Evolutionary conservation across 2,888 invertebrate genomes (phyloP).

Genomic region (Nomada goodeniana): DNA sequence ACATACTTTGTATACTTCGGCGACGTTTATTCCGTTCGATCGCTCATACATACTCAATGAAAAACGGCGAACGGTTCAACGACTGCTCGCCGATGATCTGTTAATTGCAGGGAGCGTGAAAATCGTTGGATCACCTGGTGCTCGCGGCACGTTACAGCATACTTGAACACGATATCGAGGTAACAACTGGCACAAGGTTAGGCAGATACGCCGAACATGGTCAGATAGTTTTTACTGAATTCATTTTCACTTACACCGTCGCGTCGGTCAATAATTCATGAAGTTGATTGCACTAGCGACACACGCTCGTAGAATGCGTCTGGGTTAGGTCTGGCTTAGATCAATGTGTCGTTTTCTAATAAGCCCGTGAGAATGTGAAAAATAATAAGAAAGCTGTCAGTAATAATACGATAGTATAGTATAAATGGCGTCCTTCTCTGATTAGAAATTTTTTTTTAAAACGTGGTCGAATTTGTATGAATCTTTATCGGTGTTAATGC

Average conservation of each 20-base stretch:
- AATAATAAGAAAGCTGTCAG: background rate
- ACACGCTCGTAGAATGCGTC: background rate
- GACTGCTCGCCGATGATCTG: constrained; percentile 34
- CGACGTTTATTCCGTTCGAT: constrained; percentile 1
- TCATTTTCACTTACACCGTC: constrained; percentile 9
- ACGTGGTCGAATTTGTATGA: no score
- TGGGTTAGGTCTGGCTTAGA: constrained; percentile 9
- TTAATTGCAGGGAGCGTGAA: constrained; percentile 34
- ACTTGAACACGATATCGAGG: constrained; percentile 37
- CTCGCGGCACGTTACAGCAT: constrained; percentile 65
- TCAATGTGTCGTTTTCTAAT: background rate
- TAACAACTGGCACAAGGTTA: constrained; percentile 75
- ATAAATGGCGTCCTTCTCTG: no score
- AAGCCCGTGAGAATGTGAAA: no score
- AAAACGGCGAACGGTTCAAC: constrained; percentile 42
- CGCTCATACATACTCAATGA: constrained; percentile 68
- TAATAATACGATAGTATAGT: no score
- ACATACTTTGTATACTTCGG: constrained; percentile 31
- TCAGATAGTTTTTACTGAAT: constrained; percentile 34
- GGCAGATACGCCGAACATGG: constrained; percentile 47
- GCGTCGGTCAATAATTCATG: constrained; percentile 39
- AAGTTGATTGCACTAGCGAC: background rate
- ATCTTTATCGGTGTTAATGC: no score
- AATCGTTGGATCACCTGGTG: constrained; percentile 64
- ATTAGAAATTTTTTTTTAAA: no score